Base-by-base conservation (phyloP, 1,140 invertebrate species). In the Himalopsyche phryganea region DNA sequence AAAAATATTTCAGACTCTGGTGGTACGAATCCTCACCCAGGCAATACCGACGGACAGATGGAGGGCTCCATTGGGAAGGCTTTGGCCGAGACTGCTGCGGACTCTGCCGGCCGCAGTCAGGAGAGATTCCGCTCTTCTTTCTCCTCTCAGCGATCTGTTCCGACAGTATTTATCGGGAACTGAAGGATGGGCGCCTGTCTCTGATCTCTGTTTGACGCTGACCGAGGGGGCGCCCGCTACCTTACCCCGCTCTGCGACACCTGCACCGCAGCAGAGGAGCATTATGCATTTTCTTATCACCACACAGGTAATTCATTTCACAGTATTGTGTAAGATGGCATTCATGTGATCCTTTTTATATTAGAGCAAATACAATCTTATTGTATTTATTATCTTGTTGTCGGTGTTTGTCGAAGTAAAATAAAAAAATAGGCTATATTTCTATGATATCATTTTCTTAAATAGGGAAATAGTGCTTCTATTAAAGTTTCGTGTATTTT, bases 11-110 rank as follows among this genome's bases (percentile, higher is more conserved):
- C 55, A 71, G 69, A 42, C 54, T 36, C 46, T 71, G 53, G 17
- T 70, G n/a, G 19, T 55, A 0, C 55, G 69, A 0, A 66, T 70
- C 55, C 35, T 70, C 32, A 15, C 47, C 1, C 66, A 65, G 15
- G 66, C 63, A 1, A 38, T 52, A 7, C 33, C 61, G 1, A n/a
- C 61, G 0, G 66, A 68, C 60, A 45, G 48, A 11, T 60, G 58
- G 58, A 42, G 58, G 15, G 47, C 51, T n/a, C 59, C 58, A 2
- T 32, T 65, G 38, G 67, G 70, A 4, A 58, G 52, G 13, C 48
- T 74, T 40, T 76, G 74, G 74, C 44, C 66, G 17, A 65, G 72
- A 3, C 51, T 74, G 42, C 61, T 77, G 60, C 69, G 72, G 0
- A 68, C 69, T 2, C 61, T 76, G 46, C 68, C 73, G 0, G 3